Conservation (phyloP, 2,888 invertebrate species). For the Odontomyia ornata region DNA sequence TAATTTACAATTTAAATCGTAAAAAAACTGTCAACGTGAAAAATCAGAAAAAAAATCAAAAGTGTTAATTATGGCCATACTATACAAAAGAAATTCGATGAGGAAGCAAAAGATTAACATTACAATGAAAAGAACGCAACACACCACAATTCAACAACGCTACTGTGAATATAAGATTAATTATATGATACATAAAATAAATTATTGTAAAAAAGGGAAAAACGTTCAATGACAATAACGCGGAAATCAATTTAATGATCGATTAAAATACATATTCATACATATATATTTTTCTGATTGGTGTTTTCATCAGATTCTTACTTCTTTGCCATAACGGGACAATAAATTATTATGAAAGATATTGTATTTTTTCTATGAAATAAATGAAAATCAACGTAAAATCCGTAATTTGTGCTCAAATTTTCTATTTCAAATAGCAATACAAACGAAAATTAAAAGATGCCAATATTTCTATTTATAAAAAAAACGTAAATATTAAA, state of each 20-base stretch:
- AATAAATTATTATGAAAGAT: constrained; percentile 6
- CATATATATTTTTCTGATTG: constrained; percentile 8
- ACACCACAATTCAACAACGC: too few relatives aligned
- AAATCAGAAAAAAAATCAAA: too few relatives aligned
- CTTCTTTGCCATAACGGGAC: constrained; percentile 42
- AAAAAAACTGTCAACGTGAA: too few relatives aligned
- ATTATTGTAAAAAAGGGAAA: constrained; percentile 6
- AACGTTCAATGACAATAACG: not conserved
- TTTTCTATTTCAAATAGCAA: not conserved
- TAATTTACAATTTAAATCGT: too few relatives aligned
- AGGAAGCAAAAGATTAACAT: not conserved
- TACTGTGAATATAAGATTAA: constrained; percentile 9
- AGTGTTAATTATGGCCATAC: too few relatives aligned
- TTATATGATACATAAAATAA: too few relatives aligned
- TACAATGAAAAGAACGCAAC: not conserved
- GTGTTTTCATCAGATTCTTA: constrained; percentile 3
- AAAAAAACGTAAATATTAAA: not conserved
- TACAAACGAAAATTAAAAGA: not conserved
- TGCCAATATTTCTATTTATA: not conserved
- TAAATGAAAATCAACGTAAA: not conserved
- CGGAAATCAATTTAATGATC: not conserved
- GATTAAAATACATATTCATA: not conserved
- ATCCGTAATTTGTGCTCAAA: not conserved
- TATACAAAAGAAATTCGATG: constrained; percentile 2
- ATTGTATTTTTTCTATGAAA: not conserved